Evolutionary conservation across 1,140 invertebrate genomes (phyloP).

Genomic region (Pectinophora gossypiella): DNA sequence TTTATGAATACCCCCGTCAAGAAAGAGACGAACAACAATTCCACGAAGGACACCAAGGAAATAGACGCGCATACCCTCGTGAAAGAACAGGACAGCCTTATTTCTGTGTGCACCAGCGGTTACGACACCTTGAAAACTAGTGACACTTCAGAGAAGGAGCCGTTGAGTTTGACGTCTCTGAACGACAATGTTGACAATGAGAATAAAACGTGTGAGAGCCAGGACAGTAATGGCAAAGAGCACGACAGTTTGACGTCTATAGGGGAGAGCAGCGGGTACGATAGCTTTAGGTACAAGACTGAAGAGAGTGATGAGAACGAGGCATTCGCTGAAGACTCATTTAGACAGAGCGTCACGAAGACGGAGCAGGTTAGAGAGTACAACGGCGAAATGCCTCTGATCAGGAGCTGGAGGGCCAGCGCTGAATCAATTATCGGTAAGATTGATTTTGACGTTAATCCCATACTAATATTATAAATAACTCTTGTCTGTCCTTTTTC

Average conservation of each 20-base stretch:
- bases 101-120: slow-evolving; percentile 55
- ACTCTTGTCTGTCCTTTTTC: too few relatives aligned
- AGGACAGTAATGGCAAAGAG: slow-evolving; percentile 41
- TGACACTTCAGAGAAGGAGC: slow-evolving; percentile 62
- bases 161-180: slow-evolving; percentile 51
- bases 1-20: slow-evolving; percentile 65
- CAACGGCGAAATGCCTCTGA: slow-evolving; percentile 34
- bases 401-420: slow-evolving; percentile 50
- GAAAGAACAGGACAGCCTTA: slow-evolving; percentile 58
- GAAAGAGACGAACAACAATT: slow-evolving; percentile 58
- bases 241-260: slow-evolving; percentile 81
- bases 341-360: slow-evolving; percentile 52
- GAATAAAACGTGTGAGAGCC: slow-evolving; percentile 14
- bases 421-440: slow-evolving; percentile 58
- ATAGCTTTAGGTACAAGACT: slow-evolving; percentile 83
- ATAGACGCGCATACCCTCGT: slow-evolving; percentile 28
- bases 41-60: slow-evolving; percentile 54
- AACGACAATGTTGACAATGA: slow-evolving; percentile 16
- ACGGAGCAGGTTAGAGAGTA: slow-evolving; percentile 23
- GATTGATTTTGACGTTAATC: too few relatives aligned
- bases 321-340: slow-evolving; percentile 57
- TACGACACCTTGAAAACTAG: slow-evolving; percentile 61
- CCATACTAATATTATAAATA: too few relatives aligned
- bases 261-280: slow-evolving; percentile 89
- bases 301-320: slow-evolving; percentile 74